These are phyloP conservation scores for Sylvilagus bachmani DNA, from an alignment of 2,113 vertebrate genomes.

Conservation along the genomic window DNA sequence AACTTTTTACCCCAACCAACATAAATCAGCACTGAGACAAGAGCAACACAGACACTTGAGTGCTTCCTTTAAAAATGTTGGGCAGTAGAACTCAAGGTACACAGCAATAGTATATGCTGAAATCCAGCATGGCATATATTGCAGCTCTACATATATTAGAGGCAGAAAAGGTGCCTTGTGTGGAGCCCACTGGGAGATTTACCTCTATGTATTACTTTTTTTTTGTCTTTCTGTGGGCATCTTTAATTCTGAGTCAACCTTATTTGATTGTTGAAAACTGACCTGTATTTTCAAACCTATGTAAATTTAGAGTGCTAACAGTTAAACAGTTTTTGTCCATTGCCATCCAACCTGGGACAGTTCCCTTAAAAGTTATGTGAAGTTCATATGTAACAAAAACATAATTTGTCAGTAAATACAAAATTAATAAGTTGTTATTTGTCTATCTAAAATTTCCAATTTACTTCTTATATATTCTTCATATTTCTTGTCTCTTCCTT, in stretches of 20 bases:
- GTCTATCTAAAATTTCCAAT: background rate
- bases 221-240: background rate
- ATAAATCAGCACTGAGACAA: background rate
- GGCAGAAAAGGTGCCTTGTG: background rate
- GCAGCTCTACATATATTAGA: too few species aligned
- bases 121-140: rapidly evolving
- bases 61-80: background rate
- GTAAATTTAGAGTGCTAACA: background rate
- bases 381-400: background rate
- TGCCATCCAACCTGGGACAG: background rate
- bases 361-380: background rate
- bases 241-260: background rate
- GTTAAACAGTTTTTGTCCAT: background rate
- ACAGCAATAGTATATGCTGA: background rate
- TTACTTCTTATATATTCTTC: background rate
- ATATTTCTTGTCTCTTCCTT: background rate
- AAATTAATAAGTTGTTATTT: background rate
- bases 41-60: background rate
- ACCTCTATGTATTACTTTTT: background rate
- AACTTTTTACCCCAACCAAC: background rate
- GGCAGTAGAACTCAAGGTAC: background rate
- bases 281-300: background rate
- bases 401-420: background rate
- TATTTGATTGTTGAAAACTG: background rate
- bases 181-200: background rate